These are phyloP conservation scores for Bergia puertoricense DNA, from an alignment of 92 coral and sea anemone species.

Conservation along the genomic window DNA sequence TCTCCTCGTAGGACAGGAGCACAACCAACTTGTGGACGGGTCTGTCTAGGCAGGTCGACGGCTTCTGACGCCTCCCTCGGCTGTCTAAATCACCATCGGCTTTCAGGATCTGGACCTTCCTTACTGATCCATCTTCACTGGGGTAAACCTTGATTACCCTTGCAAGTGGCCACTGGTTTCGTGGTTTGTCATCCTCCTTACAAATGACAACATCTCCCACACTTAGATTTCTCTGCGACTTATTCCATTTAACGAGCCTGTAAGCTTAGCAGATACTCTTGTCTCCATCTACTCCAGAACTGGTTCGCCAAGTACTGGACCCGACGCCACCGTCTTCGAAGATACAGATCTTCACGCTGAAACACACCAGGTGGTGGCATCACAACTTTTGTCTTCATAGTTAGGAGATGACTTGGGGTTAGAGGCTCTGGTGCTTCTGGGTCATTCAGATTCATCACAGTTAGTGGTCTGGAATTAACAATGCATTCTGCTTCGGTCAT, in stretches of 20 bases:
- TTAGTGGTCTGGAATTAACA: slow-evolving; percentile 46
- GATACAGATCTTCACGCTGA: slow-evolving; percentile 28
- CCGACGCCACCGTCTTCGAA: slow-evolving; percentile 31
- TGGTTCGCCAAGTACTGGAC: slow-evolving; percentile 41
- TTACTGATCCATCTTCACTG: slow-evolving; percentile 30
- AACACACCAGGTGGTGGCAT: slow-evolving; percentile 34
- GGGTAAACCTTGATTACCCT: slow-evolving; percentile 32
- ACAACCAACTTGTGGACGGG: slow-evolving; percentile 42
- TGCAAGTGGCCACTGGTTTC: slow-evolving; percentile 50
- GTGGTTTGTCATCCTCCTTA: slow-evolving; percentile 40
- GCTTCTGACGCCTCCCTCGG: slow-evolving; percentile 33
- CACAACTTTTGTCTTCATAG: slow-evolving; percentile 31
- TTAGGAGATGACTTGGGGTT: slow-evolving; percentile 41
- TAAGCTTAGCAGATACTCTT: slow-evolving; percentile 37
- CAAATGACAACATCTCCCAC: slow-evolving; percentile 44
- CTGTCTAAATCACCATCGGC: slow-evolving; percentile 41
- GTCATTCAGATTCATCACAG: slow-evolving; percentile 33
- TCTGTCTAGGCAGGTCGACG: slow-evolving; percentile 4
- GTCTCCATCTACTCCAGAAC: slow-evolving; percentile 44
- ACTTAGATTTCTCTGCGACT: slow-evolving; percentile 10
- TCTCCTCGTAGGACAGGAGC: slow-evolving; percentile 20
- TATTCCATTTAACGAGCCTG: slow-evolving; percentile 42
- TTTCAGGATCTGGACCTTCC: slow-evolving; percentile 39
- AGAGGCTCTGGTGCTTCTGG: slow-evolving; percentile 48
- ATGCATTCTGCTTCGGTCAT: slow-evolving; percentile 47